These are phyloP conservation scores for Crambe crambe DNA, from an alignment of 37 sponge, comb jelly and placozoan species.

Conservation along the genomic window DNA sequence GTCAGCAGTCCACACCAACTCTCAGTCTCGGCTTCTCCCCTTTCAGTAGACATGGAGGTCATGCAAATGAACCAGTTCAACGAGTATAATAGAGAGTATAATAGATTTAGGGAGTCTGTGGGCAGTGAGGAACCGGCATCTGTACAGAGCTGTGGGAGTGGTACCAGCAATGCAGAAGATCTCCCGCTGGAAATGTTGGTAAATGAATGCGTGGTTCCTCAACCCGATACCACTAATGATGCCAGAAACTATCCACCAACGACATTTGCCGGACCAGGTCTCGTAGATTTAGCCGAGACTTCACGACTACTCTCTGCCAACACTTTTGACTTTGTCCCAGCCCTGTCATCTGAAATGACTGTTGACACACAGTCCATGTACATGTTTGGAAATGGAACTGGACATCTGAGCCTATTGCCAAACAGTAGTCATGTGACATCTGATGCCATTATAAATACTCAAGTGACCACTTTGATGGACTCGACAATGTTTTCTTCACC, in stretches of 20 bases:
- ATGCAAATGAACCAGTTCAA: background rate
- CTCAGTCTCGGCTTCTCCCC: background rate
- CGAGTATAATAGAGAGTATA: too few species aligned
- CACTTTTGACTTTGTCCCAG: background rate
- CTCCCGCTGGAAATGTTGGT: background rate
- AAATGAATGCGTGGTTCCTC: background rate
- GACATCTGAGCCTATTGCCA: background rate
- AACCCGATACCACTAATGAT: background rate
- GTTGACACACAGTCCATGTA: background rate
- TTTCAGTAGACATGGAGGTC: background rate
- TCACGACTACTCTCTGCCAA: background rate
- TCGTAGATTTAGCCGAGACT: background rate
- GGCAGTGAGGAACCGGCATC: background rate
- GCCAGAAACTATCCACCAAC: background rate
- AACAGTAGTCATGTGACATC: background rate
- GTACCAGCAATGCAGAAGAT: background rate
- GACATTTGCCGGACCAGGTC: background rate
- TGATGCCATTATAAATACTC: background rate
- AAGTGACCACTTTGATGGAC: background rate
- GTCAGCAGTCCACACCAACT: slow-evolving; percentile 14
- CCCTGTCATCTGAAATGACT: background rate
- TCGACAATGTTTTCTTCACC: background rate
- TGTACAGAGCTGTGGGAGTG: background rate
- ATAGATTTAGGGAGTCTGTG: background rate
- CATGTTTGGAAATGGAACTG: slow-evolving; percentile 7